These are phyloP conservation scores for Acrocephalus arundinaceus DNA, from an alignment of 2,113 vertebrate genomes.

Conservation along the genomic window DNA sequence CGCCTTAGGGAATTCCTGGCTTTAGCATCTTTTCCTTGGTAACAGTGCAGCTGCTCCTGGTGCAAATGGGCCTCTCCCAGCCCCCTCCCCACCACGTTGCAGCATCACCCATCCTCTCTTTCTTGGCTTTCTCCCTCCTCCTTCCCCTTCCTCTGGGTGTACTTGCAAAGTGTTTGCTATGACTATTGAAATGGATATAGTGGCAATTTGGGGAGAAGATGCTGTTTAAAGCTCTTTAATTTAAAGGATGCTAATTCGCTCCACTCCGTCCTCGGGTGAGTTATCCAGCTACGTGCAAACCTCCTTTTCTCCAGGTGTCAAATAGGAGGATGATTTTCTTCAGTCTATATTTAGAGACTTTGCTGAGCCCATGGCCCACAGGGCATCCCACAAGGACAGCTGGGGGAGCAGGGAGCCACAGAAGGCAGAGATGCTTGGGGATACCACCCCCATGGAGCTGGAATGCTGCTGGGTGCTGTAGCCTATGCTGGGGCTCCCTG, in stretches of 20 bases:
- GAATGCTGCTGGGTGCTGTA: background rate
- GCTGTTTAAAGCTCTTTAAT: conserved; percentile 49
- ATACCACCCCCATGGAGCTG: background rate
- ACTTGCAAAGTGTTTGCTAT: background rate
- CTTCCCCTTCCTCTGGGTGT: conserved; percentile 30
- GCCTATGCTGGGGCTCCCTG: background rate
- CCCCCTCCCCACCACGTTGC: rapidly evolving
- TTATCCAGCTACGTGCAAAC: background rate
- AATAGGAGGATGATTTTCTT: background rate
- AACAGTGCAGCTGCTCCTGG: background rate
- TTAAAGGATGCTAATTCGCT: conserved; percentile 40
- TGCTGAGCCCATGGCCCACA: background rate
- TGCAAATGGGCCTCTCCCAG: background rate
- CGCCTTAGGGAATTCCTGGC: conserved; percentile 22
- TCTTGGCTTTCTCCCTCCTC: background rate
- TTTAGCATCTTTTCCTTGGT: background rate
- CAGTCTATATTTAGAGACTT: background rate
- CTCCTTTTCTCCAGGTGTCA: background rate
- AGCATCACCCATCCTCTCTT: background rate
- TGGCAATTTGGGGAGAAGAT: conserved; percentile 24
- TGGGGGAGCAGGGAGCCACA: background rate
- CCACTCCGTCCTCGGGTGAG: background rate
- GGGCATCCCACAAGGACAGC: background rate
- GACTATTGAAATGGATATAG: conserved; percentile 1
- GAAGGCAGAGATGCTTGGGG: background rate